Evolutionary conservation across 53 echinoderm and acorn worm species (phyloP).

Genomic region (Henricia sp.): DNA sequence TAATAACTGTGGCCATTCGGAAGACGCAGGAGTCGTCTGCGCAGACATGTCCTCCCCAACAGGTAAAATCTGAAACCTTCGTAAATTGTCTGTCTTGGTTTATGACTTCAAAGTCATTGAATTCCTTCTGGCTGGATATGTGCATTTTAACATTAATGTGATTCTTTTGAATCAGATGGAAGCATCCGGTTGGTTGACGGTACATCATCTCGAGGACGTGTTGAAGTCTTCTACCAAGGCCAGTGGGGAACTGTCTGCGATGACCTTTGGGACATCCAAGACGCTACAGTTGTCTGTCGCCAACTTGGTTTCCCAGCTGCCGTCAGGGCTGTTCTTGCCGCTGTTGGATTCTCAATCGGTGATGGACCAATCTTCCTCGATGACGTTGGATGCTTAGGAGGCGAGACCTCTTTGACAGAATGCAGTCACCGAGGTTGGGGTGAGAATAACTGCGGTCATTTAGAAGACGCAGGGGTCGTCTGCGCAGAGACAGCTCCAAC

Average conservation of each 20-base stretch:
- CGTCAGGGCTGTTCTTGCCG: background rate
- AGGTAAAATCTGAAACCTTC: no score
- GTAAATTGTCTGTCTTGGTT: no score
- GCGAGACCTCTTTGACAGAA: background rate
- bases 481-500: background rate
- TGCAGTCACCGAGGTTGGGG: background rate
- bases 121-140: no score
- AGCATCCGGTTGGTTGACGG: slow-evolving; percentile 7
- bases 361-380: background rate
- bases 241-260: slow-evolving; percentile 29
- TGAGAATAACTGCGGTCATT: background rate
- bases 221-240: slow-evolving; percentile 23
- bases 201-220: background rate
- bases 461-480: slow-evolving; percentile 12
- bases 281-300: no score
- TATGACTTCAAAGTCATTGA: no score
- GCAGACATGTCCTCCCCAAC: no score
- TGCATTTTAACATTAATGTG: no score
- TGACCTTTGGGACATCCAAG: slow-evolving; percentile 10
- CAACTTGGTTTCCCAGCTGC: slow-evolving; percentile 17
- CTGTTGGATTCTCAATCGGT: background rate
- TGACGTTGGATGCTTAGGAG: slow-evolving; percentile 2
- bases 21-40: no score
- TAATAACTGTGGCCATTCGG: no score
- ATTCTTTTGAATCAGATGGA: background rate